phyloP scores from a whole-genome alignment of 2,113 vertebrate species.

The Hypanus sabinus region DNA sequence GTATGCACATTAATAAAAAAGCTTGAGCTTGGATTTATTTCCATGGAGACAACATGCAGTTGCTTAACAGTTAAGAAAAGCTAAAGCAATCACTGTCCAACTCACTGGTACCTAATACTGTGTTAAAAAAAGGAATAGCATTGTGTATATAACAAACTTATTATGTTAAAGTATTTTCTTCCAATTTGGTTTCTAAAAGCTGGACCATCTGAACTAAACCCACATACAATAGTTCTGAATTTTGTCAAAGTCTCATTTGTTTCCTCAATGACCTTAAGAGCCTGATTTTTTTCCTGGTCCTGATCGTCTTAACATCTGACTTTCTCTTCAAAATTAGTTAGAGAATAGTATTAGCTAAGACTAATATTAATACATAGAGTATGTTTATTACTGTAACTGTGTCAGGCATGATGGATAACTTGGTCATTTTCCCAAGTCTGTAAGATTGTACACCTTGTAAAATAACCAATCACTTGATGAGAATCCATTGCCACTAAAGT shows the following conservation, averaged over 20 bases:
- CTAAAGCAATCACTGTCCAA: neutral
- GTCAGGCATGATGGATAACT: neutral
- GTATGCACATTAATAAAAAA: neutral
- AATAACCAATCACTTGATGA: neutral
- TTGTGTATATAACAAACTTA: neutral
- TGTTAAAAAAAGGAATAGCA: neutral
- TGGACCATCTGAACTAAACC: neutral
- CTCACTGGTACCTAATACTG: neutral
- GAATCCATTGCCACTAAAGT: no score
- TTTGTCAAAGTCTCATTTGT: neutral
- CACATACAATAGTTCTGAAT: neutral
- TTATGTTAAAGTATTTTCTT: neutral
- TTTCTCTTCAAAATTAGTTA: neutral
- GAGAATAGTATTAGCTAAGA: neutral
- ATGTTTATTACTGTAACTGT: neutral
- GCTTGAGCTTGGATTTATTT: neutral
- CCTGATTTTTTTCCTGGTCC: neutral
- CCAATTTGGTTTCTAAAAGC: neutral
- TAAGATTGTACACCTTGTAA: neutral
- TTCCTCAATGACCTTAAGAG: neutral
- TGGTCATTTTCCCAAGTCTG: neutral
- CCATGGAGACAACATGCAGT: neutral
- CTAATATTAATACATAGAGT: neutral
- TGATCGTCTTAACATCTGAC: neutral
- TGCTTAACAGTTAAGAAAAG: neutral